phyloP scores from a whole-genome alignment of 2,113 vertebrate species.

The Alethe diademata region DNA sequence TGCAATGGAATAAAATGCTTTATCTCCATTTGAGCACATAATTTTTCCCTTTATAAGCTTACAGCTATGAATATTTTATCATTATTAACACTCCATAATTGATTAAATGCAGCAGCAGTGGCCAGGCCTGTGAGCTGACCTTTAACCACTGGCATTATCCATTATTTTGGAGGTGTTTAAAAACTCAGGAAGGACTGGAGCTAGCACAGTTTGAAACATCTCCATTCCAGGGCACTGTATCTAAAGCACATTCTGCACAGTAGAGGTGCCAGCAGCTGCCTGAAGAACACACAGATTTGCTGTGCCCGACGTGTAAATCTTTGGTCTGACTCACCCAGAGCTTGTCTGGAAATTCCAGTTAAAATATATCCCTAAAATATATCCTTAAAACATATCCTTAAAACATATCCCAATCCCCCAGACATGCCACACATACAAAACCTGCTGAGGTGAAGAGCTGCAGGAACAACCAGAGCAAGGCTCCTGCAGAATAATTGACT shows the following conservation, averaged over 20 bases:
- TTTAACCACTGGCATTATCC: not conserved
- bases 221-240: not conserved
- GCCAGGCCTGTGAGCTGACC: not conserved
- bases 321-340: not conserved
- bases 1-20: not conserved
- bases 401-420: not conserved
- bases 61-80: constrained; percentile 5
- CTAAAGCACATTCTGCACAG: not conserved
- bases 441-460: not conserved
- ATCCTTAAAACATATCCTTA: not conserved
- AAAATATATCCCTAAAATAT: not conserved
- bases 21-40: not conserved
- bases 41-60: not conserved
- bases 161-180: not conserved
- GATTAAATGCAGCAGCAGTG: not conserved
- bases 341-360: not conserved
- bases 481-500: not conserved
- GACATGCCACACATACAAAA: not conserved
- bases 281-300: not conserved
- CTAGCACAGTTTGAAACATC: not conserved
- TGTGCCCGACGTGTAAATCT: not conserved
- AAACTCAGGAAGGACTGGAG: not conserved
- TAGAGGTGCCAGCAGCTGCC: not conserved
- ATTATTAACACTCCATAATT: not conserved
- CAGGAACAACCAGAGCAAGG: not conserved